Base-by-base conservation (phyloP, 1,140 invertebrate genomes). In the Leucophenga varia region DNA sequence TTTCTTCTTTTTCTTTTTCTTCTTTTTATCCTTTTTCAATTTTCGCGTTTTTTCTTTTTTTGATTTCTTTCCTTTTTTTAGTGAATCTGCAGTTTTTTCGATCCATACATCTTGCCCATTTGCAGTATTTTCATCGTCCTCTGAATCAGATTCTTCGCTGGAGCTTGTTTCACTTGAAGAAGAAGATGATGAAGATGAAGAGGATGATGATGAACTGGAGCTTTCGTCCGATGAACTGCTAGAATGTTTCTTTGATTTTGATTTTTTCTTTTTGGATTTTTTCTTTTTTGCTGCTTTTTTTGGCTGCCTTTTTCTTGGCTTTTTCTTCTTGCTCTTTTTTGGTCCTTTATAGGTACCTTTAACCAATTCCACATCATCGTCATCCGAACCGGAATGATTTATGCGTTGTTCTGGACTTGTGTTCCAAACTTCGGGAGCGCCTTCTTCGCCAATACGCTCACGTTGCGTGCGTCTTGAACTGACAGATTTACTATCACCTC, bases 391-490 rank as follows among this genome's bases (percentile, higher is more conserved):
- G 2, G 44, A 57, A 39, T 59, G 79, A 80, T 78, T 77, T 83
- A 86, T 79, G 56, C 81, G 77, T 59, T 79, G 78, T 0, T 77
- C 58, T 2, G 89, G 89, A 14, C 87, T 89, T 71, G 85, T 84
- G 31, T 81, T 83, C 88, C 88, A 91, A 25, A 89, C 79, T 43
- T 81, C 77, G 2, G 80, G 72, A 4, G 85, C 81, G 9, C 87
- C 86, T 45, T 82, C 74, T 42, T 84, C 77, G 31, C 87, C 86
- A 34, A 91, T 87, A 53, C 81, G 77, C 49, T 90, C 89, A 37
- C 89, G 75, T 49, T 89, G 82, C 58, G 84, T 79, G 54, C 87
- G 74, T 49, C 88, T 72, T 0, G 81, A 79, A 59, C 85, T 84
- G 55, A 86, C 74, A 35, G 82, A 81, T 43, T 81, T 80, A 3